Evolutionary conservation across 2,888 invertebrate genomes (phyloP), one percentile per base, ranked within the genome.

Genomic region (Perizoma flavofasciatum): DNA sequence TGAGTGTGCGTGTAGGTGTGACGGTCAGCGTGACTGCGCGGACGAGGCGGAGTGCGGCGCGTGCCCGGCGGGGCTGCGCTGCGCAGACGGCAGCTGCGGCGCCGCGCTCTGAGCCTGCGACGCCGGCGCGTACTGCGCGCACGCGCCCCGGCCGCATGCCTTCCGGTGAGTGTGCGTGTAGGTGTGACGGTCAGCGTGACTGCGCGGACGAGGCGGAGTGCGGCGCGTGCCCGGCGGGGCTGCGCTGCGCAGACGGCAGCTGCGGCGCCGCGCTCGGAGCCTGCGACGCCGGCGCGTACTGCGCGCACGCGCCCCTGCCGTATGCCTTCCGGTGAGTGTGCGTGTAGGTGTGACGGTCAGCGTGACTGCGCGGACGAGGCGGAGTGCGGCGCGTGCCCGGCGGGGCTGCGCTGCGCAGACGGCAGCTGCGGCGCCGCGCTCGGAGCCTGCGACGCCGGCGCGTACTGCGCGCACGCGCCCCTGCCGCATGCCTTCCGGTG

Each of bases 1-100:
- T 87, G 56, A 6, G 6, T 10, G 11, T 5, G 6, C 43, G 4
- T 33, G n/a, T 33, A 32, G 47, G 43, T 33, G 11, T 45, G 97
- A 98, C 83, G 96, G 96, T 0, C 96, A 96, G 74, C 93, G 93
- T 54, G 97, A 98, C 83, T 98, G 95, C 53, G 96, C 96, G 8
- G 98, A 98, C 83, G 91, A 91, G 77, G 81, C 74, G 60, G 65
- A 52, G 68, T 85, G 97, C 96, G 87, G 95, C 6, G 93, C 94
- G n/a, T 97, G 97, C 82, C 93, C 83, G 86, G 93, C 55, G 85
- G 94, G 50, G 85, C 94, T 96, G 80, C 97, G 96, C 70, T 94
- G 88, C 67, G 80, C 85, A 76, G 92, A 88, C 84, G 91, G 89
- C 50, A 65, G 80, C 94, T 97, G 89, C 88, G 95, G 57, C 93